These are phyloP conservation scores for Lepidotrigona ventralis DNA, from an alignment of 1,140 invertebrate species.

Conservation along the genomic window DNA sequence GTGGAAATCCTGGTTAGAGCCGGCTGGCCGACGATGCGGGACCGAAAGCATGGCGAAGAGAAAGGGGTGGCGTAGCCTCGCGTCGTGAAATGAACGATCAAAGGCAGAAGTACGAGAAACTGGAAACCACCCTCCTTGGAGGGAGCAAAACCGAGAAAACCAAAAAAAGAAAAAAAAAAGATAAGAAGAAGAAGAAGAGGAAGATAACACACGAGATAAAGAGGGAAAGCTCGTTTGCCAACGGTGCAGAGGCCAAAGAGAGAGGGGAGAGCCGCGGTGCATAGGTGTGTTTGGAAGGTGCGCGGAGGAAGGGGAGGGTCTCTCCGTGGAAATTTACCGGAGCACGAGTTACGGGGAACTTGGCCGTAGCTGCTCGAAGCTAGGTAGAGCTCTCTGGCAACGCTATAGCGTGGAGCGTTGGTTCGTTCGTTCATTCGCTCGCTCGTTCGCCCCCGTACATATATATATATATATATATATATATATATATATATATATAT, in stretches of 20 bases:
- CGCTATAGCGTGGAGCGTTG: constrained; percentile 3
- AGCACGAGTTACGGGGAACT: constrained; percentile 68
- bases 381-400: background rate
- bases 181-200: background rate
- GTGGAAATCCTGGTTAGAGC: constrained; percentile 62
- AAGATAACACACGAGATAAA: background rate
- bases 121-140: too few relatives aligned
- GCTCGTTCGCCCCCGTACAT: constrained; percentile 33
- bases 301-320: constrained; percentile 54
- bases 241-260: background rate
- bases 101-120: background rate
- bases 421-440: constrained; percentile 17
- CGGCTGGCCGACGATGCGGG: constrained; percentile 2
- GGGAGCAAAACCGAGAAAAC: background rate
- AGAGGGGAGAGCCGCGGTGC: constrained; percentile 1
- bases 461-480: too few relatives aligned
- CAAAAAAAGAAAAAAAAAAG: background rate
- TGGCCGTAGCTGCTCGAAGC: constrained; percentile 56
- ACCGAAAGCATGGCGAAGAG: background rate
- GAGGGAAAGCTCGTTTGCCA: constrained; percentile 3
- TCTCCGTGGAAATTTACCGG: constrained; percentile 70
- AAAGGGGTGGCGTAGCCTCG: background rate
- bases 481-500: background rate
- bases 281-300: constrained; percentile 34
- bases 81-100: background rate